Evolutionary conservation across 2,888 invertebrate species (phyloP).

Genomic region (Drosophila formosana): DNA sequence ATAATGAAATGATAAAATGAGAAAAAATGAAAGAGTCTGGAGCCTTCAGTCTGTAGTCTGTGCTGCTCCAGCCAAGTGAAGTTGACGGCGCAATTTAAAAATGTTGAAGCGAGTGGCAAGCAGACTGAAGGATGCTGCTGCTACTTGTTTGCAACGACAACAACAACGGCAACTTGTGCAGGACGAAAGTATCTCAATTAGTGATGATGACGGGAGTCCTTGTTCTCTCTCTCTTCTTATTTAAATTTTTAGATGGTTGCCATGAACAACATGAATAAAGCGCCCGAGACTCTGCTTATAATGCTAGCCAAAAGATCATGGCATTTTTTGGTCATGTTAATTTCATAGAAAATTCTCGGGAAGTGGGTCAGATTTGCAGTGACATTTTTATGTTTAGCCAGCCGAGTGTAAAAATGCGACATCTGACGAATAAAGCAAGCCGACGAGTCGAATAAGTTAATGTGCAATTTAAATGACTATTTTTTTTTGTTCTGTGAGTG

Average conservation of each 20-base stretch:
- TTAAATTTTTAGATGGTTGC: slow-evolving; percentile 28
- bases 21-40: background rate
- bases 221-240: slow-evolving; percentile 19
- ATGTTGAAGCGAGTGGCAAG: slow-evolving; percentile 33
- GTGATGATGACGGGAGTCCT: slow-evolving; percentile 39
- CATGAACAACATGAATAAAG: slow-evolving; percentile 17
- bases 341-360: slow-evolving; percentile 19
- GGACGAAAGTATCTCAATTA: slow-evolving; percentile 67
- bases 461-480: slow-evolving; percentile 76
- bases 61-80: slow-evolving; percentile 28
- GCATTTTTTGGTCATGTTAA: slow-evolving; percentile 16
- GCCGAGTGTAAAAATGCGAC: slow-evolving; percentile 28
- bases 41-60: slow-evolving; percentile 13
- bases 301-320: slow-evolving; percentile 13
- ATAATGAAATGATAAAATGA: slow-evolving; percentile 27
- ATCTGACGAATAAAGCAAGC: slow-evolving; percentile 28
- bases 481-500: slow-evolving; percentile 53
- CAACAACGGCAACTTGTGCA: slow-evolving; percentile 27
- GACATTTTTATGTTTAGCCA: slow-evolving; percentile 42
- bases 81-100: slow-evolving; percentile 54
- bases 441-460: slow-evolving; percentile 37
- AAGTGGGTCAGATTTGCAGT: slow-evolving; percentile 38
- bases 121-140: slow-evolving; percentile 30
- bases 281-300: slow-evolving; percentile 4
- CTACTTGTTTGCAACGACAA: slow-evolving; percentile 32